Base-by-base conservation (phyloP, 1,140 invertebrate species). In the Cyclargus thomasi region DNA sequence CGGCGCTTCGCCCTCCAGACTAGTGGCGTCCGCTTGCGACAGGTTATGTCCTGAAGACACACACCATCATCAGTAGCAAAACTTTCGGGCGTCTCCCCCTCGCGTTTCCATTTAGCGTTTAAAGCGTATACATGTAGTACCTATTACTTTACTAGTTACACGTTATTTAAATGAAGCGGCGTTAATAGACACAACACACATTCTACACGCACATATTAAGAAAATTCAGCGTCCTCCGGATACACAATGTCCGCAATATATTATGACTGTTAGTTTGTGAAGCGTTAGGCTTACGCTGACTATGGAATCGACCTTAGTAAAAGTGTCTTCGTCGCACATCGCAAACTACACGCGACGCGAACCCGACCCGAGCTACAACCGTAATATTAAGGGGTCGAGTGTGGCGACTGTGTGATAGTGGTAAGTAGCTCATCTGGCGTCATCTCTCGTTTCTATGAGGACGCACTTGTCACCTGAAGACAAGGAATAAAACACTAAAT, bases 1-100 rank as follows among this genome's bases (percentile, higher is more conserved):
- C 72, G 94, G 93, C 35, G 93, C 92, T 74, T 97, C 96, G 64
- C 95, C 96, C 78, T 96, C 95, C 65, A 96, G 93, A 84, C 96
- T 97, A 91, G 95, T 96, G 69, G 94, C 95, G 84, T 97, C 97
- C 74, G 93, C 95, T 88, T 96, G 95, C 77, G 96, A 96, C 93
- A 97, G 93, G 92, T 97, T 97, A 93, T 97, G 96, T 93, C 96
- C 96, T 96, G 92, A 90, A 92, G 91, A 85, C 86, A 90, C 86
- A 88, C 71, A 90, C 82, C 81, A 86, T 75, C 82, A 76, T 88
- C 78, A 88, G 81, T 86, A 85, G 85, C 83, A 78, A 78, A 75
- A 77, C 74, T 77, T 82, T 80, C 79, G 36, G 64, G 67, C 71
- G 71, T 70, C 65, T 66, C 67, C 68, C 70, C 72, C 73, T 72